Base-by-base conservation (phyloP, 1,140 invertebrate genomes). In the Drepana arcuata region DNA sequence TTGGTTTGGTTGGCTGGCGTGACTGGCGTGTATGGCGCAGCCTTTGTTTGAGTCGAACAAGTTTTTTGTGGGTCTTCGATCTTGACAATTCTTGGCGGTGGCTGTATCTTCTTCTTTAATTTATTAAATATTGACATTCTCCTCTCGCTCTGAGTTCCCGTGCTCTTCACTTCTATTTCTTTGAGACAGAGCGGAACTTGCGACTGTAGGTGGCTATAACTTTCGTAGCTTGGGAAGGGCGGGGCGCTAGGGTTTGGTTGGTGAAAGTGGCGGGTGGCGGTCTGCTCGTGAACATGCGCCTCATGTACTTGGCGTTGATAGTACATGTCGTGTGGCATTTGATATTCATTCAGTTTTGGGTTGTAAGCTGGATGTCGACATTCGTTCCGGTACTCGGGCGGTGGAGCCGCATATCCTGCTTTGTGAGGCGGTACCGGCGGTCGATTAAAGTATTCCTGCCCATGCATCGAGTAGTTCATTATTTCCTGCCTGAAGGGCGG, bases 151-250 rank as follows among this genome's bases (percentile, higher is more conserved):
- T 81, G 77, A 0, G 66, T 78, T 7, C 49, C 68, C 16, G 55
- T 68, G 35, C 70, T 81, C 48, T 77, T 78, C 0, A 81, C 73
- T 65, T 78, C 77, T 15, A 81, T 59, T 55, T 81, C 73, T 55
- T 71, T 81, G 2, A 81, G 50, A 38, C 70, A 81, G 2, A 81
- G 16, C n/a, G 73, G 77, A 0, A 67, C 47, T 52, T 67, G 66
- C 3, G 54, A 56, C n/a, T 50, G 51, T 13, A 46, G 9, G 15
- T 48, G 54, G 10, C 40, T 39, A 33, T 54, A 61, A 7, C 25
- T 45, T 14, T 60, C 48, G 32, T 53, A 48, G 5, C 44, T 48
- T 13, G 55, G 16, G 37, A 50, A 62, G 1, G 51, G 55, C 11
- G 59, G 56, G 1, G 47, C 42, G 14, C 58, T 33, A n/a, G 45